Conservation (phyloP, 2,113 vertebrate genomes). For the Pterocles burchelli region DNA sequence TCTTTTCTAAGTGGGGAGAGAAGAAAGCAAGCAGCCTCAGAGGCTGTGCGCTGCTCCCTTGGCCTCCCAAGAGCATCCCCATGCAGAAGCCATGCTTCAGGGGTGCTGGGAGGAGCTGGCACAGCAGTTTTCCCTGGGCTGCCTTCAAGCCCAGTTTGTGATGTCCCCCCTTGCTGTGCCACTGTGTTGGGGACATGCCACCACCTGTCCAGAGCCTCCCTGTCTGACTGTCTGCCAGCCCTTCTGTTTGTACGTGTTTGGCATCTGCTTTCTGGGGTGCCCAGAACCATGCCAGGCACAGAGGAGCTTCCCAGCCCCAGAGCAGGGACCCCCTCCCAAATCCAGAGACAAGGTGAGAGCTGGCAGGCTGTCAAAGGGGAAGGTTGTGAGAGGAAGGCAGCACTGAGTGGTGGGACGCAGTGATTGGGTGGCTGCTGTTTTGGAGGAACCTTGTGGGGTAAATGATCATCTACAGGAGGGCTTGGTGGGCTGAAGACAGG, state of each 20-base stretch:
- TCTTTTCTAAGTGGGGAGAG: not conserved
- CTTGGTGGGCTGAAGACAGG: not conserved
- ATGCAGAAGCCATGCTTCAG: not conserved
- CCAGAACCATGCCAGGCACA: not conserved
- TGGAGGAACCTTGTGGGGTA: rapidly evolving
- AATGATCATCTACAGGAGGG: not conserved
- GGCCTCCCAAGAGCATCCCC: not conserved
- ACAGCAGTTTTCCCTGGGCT: not conserved
- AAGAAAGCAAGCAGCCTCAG: not conserved
- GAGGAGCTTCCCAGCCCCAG: not conserved
- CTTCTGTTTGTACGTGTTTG: not conserved
- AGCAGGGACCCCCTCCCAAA: not conserved
- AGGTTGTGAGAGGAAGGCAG: not conserved
- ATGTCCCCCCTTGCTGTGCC: not conserved
- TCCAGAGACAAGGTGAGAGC: not conserved
- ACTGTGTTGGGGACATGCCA: rapidly evolving
- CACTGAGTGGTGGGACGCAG: not conserved
- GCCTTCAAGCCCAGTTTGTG: not conserved
- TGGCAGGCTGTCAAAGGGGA: not conserved
- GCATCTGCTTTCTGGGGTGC: not conserved
- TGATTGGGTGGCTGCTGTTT: not conserved
- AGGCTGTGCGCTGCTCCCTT: not conserved
- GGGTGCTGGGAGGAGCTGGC: not conserved
- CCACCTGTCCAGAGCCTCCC: not conserved
- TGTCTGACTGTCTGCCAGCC: not conserved